Conservation (phyloP, 92 coral and sea anemone species). For the Bergia sp. region DNA sequence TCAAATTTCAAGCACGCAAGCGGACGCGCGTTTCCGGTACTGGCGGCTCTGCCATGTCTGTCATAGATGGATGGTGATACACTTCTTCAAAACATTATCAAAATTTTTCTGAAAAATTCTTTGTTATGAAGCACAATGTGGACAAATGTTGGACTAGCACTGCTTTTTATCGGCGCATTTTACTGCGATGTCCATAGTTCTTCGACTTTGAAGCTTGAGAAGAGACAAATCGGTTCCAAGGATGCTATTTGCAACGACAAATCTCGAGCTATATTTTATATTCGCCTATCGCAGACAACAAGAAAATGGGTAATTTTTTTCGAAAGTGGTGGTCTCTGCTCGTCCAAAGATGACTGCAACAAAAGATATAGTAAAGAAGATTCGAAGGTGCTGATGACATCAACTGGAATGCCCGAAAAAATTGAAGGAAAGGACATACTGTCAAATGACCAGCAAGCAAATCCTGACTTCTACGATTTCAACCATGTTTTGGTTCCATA, state of each 20-base stretch:
- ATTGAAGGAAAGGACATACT: conserved; percentile 57
- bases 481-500: conserved; percentile 65
- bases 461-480: conserved; percentile 56
- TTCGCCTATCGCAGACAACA: conserved; percentile 28
- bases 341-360: conserved; percentile 59
- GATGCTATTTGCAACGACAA: conserved; percentile 66
- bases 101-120: not conserved
- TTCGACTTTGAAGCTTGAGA: conserved; percentile 32
- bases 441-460: conserved; percentile 42
- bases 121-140: not conserved
- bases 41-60: conserved; percentile 32
- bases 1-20: conserved; percentile 28
- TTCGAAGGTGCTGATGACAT: conserved; percentile 62
- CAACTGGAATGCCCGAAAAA: conserved; percentile 44
- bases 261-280: conserved; percentile 55
- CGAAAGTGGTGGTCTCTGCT: conserved; percentile 70
- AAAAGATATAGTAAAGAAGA: conserved; percentile 55
- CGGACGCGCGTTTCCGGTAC: conserved; percentile 28
- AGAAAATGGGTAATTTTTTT: conserved; percentile 63
- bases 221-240: conserved; percentile 27
- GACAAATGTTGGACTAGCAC: not conserved
- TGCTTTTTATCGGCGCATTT: conserved; percentile 5
- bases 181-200: not conserved
- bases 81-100: not conserved
- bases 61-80: not conserved